Evolutionary conservation across 2,113 vertebrate species (phyloP), one percentile per base, ranked within the genome.

Genomic region (Taurulus bubalis): DNA sequence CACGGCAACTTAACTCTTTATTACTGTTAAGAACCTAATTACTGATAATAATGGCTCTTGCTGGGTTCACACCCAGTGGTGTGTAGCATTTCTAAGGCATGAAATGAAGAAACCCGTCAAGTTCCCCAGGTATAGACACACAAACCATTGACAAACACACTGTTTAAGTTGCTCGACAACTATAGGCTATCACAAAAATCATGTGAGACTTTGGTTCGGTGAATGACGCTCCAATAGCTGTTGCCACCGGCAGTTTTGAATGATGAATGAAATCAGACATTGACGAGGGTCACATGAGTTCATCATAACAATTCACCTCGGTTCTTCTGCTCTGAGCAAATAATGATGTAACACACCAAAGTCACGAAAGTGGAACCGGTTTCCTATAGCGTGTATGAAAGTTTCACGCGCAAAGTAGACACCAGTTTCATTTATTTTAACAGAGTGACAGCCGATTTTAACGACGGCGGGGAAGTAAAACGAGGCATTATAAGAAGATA

Each of bases 271-370:
- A 47, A 64, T 36, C 32, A 12, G 45, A 40, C 26, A 42, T 10
- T 8, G 18, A 22, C 3, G 2, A 45, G 28, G 73, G 60, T 80
- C 8, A 76, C 67, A 34, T 6, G 7, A 60, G 59, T 65, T 82
- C 68, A 80, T 71, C 24, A 32, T 1, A 8, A 84, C 47, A 42
- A 45, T 10, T 68, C 20, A 55, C 3, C 26, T 15, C 6, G 12
- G 5, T 9, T 4, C 20, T 30, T 42, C 32, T 38, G 49, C 42
- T 49, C 11, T 4, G 26, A 67, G 34, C 40, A 73, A 83, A 69
- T 6, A 49, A 10, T 80, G 79, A 40, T 49, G 65, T 6, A 82
- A 88, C 32, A 69, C 28, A 18, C 10, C 3, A 2, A 36, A 6
- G 6, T 16, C 49, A 51, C 49, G 20, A 8, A 16, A 8, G 16